phyloP scores from a whole-genome alignment of 2,797 vertebrate species.

The Halcyon badia region DNA sequence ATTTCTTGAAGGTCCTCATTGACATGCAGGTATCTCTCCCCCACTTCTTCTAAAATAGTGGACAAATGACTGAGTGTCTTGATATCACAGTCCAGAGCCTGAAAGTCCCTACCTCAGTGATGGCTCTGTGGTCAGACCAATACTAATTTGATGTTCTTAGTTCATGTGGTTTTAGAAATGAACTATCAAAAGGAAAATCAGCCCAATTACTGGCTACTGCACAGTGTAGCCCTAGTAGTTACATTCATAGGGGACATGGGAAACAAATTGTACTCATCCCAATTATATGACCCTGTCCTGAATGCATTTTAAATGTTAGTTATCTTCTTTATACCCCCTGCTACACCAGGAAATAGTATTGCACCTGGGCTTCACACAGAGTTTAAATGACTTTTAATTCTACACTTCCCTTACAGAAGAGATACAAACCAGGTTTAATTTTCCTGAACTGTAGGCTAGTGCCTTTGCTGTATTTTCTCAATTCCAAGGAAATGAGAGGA shows the following conservation, averaged over 20 bases:
- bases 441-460: not conserved
- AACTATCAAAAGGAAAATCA: not conserved
- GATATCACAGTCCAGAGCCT: not conserved
- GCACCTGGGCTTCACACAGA: not conserved
- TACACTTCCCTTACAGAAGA: not conserved
- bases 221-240: not conserved
- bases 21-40: not conserved
- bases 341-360: conserved; percentile 49
- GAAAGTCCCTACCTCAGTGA: not conserved
- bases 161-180: not conserved
- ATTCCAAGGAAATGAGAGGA: not conserved
- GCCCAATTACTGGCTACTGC: not conserved
- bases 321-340: conserved; percentile 21
- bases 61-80: not conserved
- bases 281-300: not conserved
- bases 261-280: conserved; percentile 7
- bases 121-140: not conserved
- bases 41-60: not conserved
- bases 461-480: not conserved
- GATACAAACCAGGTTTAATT: conserved; percentile 17
- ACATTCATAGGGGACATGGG: not conserved
- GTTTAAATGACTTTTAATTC: conserved; percentile 62
- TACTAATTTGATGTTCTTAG: not conserved
- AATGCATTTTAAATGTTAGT: conserved; percentile 25
- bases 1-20: not conserved